Evolutionary conservation across 2,797 vertebrate species (phyloP).

Genomic region (Microchirus variegatus): DNA sequence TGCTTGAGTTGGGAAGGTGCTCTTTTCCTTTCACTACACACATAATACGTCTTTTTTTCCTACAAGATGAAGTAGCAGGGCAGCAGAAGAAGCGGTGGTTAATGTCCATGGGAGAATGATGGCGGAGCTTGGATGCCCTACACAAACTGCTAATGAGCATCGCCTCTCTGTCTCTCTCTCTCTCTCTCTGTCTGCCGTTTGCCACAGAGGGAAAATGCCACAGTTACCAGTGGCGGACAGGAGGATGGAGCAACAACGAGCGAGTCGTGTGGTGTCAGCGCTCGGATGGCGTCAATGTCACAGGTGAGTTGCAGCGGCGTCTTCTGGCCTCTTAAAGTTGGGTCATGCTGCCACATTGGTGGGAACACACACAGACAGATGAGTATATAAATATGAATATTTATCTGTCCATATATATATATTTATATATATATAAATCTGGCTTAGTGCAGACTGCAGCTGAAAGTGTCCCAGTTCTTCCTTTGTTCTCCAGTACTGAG

Average conservation of each 20-base stretch:
- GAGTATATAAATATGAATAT: constrained; percentile 21
- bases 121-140: constrained; percentile 26
- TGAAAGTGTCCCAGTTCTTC: constrained; percentile 27
- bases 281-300: constrained; percentile 95
- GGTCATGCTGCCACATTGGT: not conserved
- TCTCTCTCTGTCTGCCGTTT: constrained; percentile 42
- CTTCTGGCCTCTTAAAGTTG: not conserved
- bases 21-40: constrained; percentile 12
- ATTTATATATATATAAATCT: constrained; percentile 11
- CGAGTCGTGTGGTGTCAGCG: constrained; percentile 96
- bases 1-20: constrained; percentile 10
- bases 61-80: constrained; percentile 13
- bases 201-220: constrained; percentile 92
- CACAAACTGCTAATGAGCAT: constrained; percentile 58
- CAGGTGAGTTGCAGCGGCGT: constrained; percentile 80
- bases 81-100: constrained; percentile 26
- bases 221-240: constrained; percentile 90
- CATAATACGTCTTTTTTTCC: constrained; percentile 23
- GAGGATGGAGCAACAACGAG: constrained; percentile 91
- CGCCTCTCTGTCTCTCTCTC: constrained; percentile 45
- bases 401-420: constrained; percentile 16
- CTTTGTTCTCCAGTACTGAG: constrained; percentile 18
- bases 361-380: constrained; percentile 1
- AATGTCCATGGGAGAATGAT: constrained; percentile 38
- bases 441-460: constrained; percentile 8